A percentile compares a stretch with the other conserved stretches of the same genome.
These are phyloP conservation scores for Machaerirhynchus nigripectus DNA, from an alignment of 2,113 vertebrate genomes.

Conservation along the genomic window DNA sequence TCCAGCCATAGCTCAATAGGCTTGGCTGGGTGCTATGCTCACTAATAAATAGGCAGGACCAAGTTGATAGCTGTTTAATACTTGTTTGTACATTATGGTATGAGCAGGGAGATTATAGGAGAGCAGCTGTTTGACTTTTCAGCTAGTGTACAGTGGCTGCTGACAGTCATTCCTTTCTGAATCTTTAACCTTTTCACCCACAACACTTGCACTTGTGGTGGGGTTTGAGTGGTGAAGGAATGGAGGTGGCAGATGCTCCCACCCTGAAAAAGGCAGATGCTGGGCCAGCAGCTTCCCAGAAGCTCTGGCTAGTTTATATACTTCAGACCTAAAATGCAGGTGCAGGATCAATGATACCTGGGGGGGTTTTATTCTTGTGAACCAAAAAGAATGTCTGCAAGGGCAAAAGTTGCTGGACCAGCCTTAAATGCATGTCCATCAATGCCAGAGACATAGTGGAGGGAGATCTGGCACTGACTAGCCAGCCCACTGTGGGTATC, in stretches of 20 bases:
- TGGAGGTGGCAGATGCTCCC: background rate
- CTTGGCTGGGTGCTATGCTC: background rate
- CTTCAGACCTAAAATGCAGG: background rate
- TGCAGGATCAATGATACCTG: background rate
- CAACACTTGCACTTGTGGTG: background rate
- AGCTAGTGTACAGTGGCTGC: background rate
- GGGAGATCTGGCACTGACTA: background rate
- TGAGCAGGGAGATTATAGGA: background rate
- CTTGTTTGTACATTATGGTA: background rate
- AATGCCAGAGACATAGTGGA: background rate
- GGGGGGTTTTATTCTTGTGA: background rate
- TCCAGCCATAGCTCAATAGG: background rate
- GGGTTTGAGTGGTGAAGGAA: slow-evolving; percentile 13
- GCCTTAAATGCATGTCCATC: background rate
- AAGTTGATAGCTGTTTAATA: background rate
- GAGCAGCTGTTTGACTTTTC: slow-evolving; percentile 37
- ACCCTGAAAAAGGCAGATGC: background rate
- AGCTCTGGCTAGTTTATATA: background rate
- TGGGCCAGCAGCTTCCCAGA: background rate
- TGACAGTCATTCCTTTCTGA: slow-evolving; percentile 51
- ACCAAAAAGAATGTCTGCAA: background rate
- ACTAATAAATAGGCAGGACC: background rate
- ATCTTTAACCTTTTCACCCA: slow-evolving; percentile 43
- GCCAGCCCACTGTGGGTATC: background rate
- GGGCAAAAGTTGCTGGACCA: background rate